Evolutionary conservation across 2,888 invertebrate genomes (phyloP).

Genomic region (Catonia carolina): DNA sequence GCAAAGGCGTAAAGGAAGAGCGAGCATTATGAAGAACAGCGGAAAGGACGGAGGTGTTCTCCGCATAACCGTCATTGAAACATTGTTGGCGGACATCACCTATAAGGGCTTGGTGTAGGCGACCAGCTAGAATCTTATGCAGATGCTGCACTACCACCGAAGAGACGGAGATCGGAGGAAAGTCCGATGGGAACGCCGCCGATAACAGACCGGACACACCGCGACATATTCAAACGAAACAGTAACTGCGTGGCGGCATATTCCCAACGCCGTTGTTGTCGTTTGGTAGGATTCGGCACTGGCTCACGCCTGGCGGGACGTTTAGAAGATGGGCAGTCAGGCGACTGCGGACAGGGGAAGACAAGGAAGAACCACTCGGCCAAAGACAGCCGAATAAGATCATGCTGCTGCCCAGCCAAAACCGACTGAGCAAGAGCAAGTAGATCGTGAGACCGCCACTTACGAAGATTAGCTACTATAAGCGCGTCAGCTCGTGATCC

Average conservation of each 20-base stretch:
- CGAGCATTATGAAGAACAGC: constrained; percentile 29
- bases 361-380: constrained; percentile 8
- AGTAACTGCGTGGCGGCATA: neutral
- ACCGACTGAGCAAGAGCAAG: neutral
- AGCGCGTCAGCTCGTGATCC: too few species aligned
- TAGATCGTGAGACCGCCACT: neutral
- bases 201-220: neutral
- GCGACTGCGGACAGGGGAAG: constrained; percentile 7
- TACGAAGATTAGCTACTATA: neutral
- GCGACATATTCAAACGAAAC: neutral
- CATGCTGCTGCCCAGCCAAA: constrained; percentile 4
- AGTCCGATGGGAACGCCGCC: neutral
- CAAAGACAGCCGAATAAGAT: constrained; percentile 5
- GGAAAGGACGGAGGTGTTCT: constrained; percentile 38
- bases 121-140: constrained; percentile 26
- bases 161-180: constrained; percentile 21
- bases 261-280: neutral
- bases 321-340: neutral
- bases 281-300: neutral
- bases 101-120: constrained; percentile 21
- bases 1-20: neutral
- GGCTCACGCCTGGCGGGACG: neutral
- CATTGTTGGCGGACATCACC: constrained; percentile 34
- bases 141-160: constrained; percentile 27
- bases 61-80: constrained; percentile 40